Conservation (phyloP, 2,888 invertebrate species). For the Cerceris ruficornis region DNA sequence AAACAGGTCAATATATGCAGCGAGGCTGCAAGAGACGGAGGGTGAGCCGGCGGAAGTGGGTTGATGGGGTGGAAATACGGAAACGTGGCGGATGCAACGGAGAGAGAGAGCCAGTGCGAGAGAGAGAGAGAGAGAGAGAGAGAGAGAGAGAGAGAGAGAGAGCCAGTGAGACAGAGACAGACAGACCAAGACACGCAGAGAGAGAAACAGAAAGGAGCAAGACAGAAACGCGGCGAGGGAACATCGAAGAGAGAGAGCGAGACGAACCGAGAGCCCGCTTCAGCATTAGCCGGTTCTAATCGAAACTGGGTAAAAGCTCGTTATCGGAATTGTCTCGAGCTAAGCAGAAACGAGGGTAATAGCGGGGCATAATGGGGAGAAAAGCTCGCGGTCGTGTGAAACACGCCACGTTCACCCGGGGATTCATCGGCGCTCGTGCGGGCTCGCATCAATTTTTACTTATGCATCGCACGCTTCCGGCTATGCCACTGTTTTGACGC, state of each 20-base stretch:
- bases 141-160: neutral
- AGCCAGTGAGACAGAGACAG: no score
- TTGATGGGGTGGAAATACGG: no score
- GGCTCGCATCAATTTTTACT: neutral
- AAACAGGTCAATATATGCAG: no score
- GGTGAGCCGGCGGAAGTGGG: no score
- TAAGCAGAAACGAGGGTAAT: conserved; percentile 45
- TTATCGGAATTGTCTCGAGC: conserved; percentile 63
- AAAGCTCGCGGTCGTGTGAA: conserved; percentile 41
- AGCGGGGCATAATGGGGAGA: conserved; percentile 42
- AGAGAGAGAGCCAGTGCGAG: no score
- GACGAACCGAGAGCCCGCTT: conserved; percentile 9
- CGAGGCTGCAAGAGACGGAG: no score
- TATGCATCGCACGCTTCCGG: neutral
- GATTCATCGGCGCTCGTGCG: neutral
- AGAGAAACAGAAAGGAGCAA: no score
- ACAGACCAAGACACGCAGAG: no score
- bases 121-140: neutral
- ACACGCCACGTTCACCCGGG: conserved; percentile 40
- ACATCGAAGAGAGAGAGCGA: neutral
- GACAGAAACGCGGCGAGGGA: neutral
- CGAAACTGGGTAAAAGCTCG: conserved; percentile 65
- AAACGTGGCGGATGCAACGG: no score
- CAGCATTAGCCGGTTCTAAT: conserved; percentile 50
- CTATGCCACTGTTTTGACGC: neutral